A percentile compares a stretch with the other conserved stretches of the same genome.
Conservation (phyloP, 2,797 vertebrate species). For the Erethizon dorsatum region DNA sequence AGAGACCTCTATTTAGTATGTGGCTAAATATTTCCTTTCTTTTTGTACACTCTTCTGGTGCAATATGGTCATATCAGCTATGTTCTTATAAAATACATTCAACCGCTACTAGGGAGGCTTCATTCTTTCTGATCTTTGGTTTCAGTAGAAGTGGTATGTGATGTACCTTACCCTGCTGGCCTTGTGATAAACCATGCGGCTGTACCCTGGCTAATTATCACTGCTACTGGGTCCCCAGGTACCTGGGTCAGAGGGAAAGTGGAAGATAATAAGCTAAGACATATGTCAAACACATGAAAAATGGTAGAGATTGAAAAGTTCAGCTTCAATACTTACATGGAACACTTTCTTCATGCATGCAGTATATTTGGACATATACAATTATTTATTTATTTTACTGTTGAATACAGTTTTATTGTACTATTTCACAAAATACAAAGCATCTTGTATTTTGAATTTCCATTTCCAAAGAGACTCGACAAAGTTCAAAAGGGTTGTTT, state of each 20-base stretch:
- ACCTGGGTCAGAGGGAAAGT: not conserved
- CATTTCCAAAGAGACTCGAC: not conserved
- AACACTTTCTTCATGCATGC: not conserved
- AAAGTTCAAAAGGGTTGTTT: not conserved
- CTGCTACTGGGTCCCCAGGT: not conserved
- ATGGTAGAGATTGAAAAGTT: not conserved
- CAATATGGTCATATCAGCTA: not conserved
- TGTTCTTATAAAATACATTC: not conserved
- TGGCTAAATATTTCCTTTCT: not conserved
- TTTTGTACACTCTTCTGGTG: not conserved
- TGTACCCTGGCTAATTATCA: not conserved
- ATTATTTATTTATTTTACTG: not conserved
- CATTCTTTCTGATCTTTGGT: not conserved
- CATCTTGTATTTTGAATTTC: not conserved
- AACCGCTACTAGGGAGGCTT: not conserved
- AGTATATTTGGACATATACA: not conserved
- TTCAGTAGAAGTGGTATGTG: not conserved
- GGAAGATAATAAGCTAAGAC: not conserved
- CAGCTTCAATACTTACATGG: not conserved
- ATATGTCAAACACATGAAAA: too few species aligned
- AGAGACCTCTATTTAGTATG: not conserved
- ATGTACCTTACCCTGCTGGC: not conserved
- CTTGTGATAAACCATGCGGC: not conserved
- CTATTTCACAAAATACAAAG: not conserved
- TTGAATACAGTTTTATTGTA: not conserved